Percentiles rank a stretch among this genome's conserved stretches.
phyloP scores from a whole-genome alignment of 2,888 invertebrate genomes.

The Ophion ventricosus region DNA sequence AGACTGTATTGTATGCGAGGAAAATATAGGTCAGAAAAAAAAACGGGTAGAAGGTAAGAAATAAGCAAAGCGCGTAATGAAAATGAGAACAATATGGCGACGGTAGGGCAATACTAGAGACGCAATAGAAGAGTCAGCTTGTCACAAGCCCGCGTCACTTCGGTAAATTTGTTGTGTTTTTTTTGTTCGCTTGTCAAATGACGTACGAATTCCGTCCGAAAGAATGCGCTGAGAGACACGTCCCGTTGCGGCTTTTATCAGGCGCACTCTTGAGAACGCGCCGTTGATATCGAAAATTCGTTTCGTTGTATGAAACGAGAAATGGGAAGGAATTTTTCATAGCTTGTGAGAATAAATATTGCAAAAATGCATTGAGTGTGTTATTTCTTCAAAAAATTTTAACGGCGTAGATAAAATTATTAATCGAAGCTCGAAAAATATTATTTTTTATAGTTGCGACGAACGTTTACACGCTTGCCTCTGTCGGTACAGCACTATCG shows the following conservation, averaged over 20 bases:
- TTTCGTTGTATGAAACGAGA: background rate
- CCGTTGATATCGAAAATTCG: background rate
- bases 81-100: slow-evolving; percentile 44
- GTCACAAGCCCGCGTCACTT: background rate
- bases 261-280: background rate
- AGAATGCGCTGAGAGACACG: slow-evolving; percentile 1
- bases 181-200: background rate
- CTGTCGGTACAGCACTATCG: background rate
- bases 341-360: background rate
- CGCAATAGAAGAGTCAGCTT: slow-evolving; percentile 15
- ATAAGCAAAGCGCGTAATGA: slow-evolving; percentile 15
- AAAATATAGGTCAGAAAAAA: background rate
- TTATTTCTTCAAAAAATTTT: background rate
- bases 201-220: background rate
- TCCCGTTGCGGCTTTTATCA: background rate
- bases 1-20: slow-evolving; percentile 12
- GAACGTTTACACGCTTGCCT: background rate
- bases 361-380: background rate
- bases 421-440: background rate
- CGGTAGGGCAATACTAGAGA: slow-evolving; percentile 8
- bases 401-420: background rate
- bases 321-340: background rate
- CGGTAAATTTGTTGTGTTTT: slow-evolving; percentile 6
- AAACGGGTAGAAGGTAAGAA: background rate
- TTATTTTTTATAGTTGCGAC: background rate